Percentiles rank a stretch among this genome's conserved stretches.
These are phyloP conservation scores for Neosalanx taihuensis DNA, from an alignment of 2,797 vertebrate species.

Conservation along the genomic window DNA sequence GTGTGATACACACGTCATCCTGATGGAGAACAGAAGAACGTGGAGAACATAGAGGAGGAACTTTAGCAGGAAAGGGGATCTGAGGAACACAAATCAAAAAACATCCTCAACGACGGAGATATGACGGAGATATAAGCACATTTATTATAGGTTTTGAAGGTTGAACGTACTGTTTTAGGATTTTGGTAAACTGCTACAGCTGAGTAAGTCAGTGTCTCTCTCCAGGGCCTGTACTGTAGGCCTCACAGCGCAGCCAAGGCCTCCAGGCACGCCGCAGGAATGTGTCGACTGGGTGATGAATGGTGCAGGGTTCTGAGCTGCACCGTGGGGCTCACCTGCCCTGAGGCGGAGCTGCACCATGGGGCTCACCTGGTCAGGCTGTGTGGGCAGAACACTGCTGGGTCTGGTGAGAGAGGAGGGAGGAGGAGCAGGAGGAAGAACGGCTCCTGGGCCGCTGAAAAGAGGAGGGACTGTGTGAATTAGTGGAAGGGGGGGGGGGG, in stretches of 20 bases:
- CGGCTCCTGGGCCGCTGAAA: constrained; percentile 17
- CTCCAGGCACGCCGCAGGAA: constrained; percentile 62
- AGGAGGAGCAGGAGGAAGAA: background rate
- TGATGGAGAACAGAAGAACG: no score
- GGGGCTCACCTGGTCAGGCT: constrained; percentile 54
- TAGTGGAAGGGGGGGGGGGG: background rate
- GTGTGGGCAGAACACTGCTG: constrained; percentile 44
- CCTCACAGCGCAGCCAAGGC: background rate
- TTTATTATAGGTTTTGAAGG: no score
- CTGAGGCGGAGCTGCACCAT: constrained; percentile 44
- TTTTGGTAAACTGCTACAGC: background rate
- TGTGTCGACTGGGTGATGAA: constrained; percentile 71
- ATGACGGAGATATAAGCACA: no score
- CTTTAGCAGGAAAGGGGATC: no score
- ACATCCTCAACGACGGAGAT: no score
- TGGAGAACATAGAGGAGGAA: no score
- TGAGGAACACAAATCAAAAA: no score
- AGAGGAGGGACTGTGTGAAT: constrained; percentile 5
- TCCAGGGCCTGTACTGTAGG: constrained; percentile 1
- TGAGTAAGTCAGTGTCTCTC: background rate
- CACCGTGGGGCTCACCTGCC: constrained; percentile 51
- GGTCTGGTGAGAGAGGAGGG: constrained; percentile 21
- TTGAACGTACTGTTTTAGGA: no score
- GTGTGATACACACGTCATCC: no score
- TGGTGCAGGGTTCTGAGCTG: constrained; percentile 49